A percentile compares a stretch with the other conserved stretches of the same genome.
phyloP scores from a whole-genome alignment of 2,888 invertebrate species.

The Leucophenga montana region DNA sequence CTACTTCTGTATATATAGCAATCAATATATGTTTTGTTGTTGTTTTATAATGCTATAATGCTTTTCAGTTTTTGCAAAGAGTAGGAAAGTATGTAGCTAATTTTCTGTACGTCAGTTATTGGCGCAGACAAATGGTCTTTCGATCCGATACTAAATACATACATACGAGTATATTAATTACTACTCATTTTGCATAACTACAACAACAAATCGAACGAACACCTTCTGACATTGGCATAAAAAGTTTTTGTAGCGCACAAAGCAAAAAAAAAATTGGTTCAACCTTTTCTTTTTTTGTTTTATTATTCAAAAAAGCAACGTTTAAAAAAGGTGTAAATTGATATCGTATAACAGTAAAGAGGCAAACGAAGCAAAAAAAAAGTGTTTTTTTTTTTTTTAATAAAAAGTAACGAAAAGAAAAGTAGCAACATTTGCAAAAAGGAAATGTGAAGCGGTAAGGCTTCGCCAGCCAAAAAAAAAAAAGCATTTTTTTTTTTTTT shows the following conservation, averaged over 20 bases:
- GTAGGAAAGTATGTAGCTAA: background rate
- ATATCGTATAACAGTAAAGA: conserved; percentile 14
- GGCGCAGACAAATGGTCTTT: conserved; percentile 15
- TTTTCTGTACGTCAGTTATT: conserved; percentile 11
- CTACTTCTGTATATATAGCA: too few species aligned
- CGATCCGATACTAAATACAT: background rate
- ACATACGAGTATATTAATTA: background rate
- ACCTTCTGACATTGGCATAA: conserved; percentile 13
- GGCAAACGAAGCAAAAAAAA: background rate
- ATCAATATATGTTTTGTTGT: too few species aligned
- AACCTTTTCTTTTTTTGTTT: background rate
- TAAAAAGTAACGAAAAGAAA: background rate
- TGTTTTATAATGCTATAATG: too few species aligned
- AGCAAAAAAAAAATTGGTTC: background rate
- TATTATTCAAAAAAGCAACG: background rate
- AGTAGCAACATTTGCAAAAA: too few species aligned
- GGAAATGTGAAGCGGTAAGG: too few species aligned
- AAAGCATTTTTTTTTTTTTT: too few species aligned
- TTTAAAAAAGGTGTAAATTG: conserved; percentile 10
- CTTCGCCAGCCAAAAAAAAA: too few species aligned
- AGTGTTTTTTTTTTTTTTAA: background rate
- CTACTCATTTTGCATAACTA: conserved; percentile 40
- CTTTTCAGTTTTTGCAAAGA: too few species aligned
- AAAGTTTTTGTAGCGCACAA: background rate
- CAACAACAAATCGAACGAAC: conserved; percentile 6